These are phyloP conservation scores for Orthochromis indermauri DNA, from an alignment of 2,113 vertebrate genomes.

Conservation along the genomic window DNA sequence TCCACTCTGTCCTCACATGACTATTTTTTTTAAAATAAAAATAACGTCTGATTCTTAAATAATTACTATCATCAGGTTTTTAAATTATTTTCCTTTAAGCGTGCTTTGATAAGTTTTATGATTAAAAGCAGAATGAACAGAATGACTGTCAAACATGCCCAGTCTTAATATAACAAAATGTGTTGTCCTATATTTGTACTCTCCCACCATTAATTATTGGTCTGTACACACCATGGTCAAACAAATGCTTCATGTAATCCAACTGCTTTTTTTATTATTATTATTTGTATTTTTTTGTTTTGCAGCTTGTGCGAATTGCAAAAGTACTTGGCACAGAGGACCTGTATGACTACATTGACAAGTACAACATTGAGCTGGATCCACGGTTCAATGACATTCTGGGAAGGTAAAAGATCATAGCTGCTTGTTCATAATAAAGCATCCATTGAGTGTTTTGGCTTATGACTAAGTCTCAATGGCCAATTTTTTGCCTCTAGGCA, in stretches of 20 bases:
- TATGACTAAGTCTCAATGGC: background rate
- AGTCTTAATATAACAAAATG: background rate
- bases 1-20: background rate
- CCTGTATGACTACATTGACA: slow-evolving; percentile 77
- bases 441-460: background rate
- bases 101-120: background rate
- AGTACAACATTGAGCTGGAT: slow-evolving; percentile 78
- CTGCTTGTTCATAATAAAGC: background rate
- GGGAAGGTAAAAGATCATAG: slow-evolving; percentile 55
- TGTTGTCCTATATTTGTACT: background rate
- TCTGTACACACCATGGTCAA: background rate
- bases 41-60: background rate
- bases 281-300: background rate
- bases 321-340: slow-evolving; percentile 76
- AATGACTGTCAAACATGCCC: background rate
- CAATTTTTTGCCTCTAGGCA: slow-evolving; percentile 57
- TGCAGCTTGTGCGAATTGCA: slow-evolving; percentile 73
- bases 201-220: background rate
- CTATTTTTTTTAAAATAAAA: background rate
- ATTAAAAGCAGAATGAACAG: background rate
- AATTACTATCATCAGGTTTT: background rate
- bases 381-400: slow-evolving; percentile 77
- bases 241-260: background rate
- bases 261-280: background rate
- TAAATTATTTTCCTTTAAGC: background rate